Evolutionary conservation across 1,140 invertebrate species (phyloP).

Genomic region (Brachionus rubens): DNA sequence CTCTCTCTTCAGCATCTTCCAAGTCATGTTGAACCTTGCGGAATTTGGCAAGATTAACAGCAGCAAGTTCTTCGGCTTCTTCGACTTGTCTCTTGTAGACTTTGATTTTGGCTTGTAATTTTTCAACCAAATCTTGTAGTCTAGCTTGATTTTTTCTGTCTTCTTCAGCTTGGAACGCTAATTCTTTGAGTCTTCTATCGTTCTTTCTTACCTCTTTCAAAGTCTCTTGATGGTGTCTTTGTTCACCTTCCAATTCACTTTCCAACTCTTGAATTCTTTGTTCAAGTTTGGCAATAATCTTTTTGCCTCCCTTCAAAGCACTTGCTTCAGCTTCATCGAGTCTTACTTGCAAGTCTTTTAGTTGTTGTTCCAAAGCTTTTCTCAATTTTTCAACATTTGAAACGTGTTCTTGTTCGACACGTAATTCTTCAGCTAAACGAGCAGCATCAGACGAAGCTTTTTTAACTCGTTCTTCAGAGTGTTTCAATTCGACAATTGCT

Average conservation of each 20-base stretch:
- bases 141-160: conserved; percentile 96
- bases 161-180: conserved; percentile 90
- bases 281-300: conserved; percentile 65
- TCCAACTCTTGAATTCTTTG: conserved; percentile 73
- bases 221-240: conserved; percentile 81
- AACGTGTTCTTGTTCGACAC: conserved; percentile 93
- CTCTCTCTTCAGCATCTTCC: conserved; percentile 93
- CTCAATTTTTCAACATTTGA: conserved; percentile 95
- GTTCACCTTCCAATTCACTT: conserved; percentile 93
- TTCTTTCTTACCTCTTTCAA: conserved; percentile 71
- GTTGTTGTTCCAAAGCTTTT: conserved; percentile 90
- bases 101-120: conserved; percentile 98
- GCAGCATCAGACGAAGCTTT: conserved; percentile 81
- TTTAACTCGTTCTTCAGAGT: conserved; percentile 93
- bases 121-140: conserved; percentile 95
- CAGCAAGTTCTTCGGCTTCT: conserved; percentile 96
- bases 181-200: conserved; percentile 68
- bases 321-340: conserved; percentile 92
- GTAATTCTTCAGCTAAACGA: conserved; percentile 90
- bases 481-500: conserved; percentile 72
- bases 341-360: conserved; percentile 94
- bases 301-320: conserved; percentile 96
- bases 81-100: conserved; percentile 99
- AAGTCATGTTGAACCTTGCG: conserved; percentile 71
- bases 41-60: conserved; percentile 97